Evolutionary conservation across 2,888 invertebrate species (phyloP).

Genomic region (Euzophera pinguis): DNA sequence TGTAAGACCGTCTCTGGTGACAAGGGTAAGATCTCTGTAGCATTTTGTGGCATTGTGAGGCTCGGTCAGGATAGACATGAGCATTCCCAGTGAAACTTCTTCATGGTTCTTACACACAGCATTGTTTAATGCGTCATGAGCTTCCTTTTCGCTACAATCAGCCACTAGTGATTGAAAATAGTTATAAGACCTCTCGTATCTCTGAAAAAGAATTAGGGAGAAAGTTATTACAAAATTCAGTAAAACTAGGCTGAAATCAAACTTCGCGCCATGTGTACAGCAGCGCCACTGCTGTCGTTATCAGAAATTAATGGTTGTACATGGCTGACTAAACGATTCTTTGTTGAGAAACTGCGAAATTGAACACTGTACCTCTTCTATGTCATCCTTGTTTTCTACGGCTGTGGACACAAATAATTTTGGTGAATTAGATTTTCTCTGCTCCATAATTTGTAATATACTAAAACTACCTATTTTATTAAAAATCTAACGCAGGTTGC

Average conservation of each 20-base stretch:
- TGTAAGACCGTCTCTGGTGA: conserved; percentile 93
- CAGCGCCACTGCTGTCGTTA: conserved; percentile 72
- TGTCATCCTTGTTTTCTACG: conserved; percentile 93
- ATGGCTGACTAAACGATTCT: conserved; percentile 76
- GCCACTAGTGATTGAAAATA: conserved; percentile 87
- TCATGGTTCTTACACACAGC: conserved; percentile 95
- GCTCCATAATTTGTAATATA: conserved; percentile 78
- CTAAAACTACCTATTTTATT: conserved; percentile 76
- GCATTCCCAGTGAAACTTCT: conserved; percentile 94
- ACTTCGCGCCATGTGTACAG: conserved; percentile 62
- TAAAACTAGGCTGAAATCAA: conserved; percentile 41
- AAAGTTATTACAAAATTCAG: conserved; percentile 29
- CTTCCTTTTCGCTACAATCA: conserved; percentile 95
- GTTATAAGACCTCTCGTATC: conserved; percentile 91
- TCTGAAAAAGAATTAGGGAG: conserved; percentile 81
- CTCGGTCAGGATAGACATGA: conserved; percentile 93
- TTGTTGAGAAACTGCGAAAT: conserved; percentile 71
- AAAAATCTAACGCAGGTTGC: conserved; percentile 79
- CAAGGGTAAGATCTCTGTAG: conserved; percentile 94
- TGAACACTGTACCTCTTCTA: conserved; percentile 89
- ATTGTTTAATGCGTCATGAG: conserved; percentile 94
- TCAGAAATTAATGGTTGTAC: conserved; percentile 62
- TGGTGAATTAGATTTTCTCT: conserved; percentile 80
- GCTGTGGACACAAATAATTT: conserved; percentile 90
- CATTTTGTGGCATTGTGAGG: conserved; percentile 89